Conservation (phyloP, 2,888 invertebrate genomes). For the Branchellion lobata region DNA sequence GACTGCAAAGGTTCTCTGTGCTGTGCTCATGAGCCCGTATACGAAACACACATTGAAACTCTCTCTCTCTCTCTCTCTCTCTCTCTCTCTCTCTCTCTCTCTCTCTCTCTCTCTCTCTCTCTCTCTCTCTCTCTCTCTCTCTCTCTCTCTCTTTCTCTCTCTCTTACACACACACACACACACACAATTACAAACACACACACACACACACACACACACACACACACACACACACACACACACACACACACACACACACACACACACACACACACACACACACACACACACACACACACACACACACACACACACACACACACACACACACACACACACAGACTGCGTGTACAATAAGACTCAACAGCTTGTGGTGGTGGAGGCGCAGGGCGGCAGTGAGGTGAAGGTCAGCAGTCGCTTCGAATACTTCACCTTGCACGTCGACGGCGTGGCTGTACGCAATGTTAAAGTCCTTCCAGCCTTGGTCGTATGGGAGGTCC, state of each 20-base stretch:
- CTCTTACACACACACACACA: too few species aligned
- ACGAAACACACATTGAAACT: too few species aligned
- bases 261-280: not conserved
- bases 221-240: not conserved
- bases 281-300: not conserved
- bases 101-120: conserved; percentile 40
- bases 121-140: conserved; percentile 37
- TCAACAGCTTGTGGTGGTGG: too few species aligned
- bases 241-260: not conserved
- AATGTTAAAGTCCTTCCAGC: too few species aligned
- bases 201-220: not conserved
- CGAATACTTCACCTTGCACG: too few species aligned
- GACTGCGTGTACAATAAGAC: not conserved
- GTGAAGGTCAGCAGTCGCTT: too few species aligned
- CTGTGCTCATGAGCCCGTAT: too few species aligned
- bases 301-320: conserved; percentile 1
- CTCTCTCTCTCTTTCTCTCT: conserved; percentile 34
- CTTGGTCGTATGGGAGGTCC: too few species aligned
- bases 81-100: conserved; percentile 35
- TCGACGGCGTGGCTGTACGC: too few species aligned
- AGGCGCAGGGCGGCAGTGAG: too few species aligned
- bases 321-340: conserved; percentile 18
- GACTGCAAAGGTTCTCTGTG: not conserved
- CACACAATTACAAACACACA: too few species aligned
- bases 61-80: conserved; percentile 40